Base-by-base conservation (phyloP, 2,888 invertebrate species). In the Mylabris sibirica region DNA sequence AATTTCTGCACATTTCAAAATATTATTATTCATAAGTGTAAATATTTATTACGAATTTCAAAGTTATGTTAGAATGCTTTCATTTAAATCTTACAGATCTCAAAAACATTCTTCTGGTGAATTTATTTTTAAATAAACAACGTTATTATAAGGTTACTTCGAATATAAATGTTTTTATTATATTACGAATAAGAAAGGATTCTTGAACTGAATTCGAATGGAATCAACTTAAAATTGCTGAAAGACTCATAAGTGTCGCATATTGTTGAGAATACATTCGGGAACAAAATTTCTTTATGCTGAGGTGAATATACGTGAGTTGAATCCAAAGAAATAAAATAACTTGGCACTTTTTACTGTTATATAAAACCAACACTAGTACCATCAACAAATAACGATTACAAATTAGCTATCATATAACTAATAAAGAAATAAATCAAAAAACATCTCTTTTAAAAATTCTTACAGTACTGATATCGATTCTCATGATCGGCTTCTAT, bases 251-350 rank as follows among this genome's bases (percentile, higher is more conserved):
- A 44, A 44, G 3, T 44, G 44, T 14, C n/a, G 9, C 35, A 35
- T 35, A 35, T 41, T n/a, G 41, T 41, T n/a, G 69, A 69, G 60
- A 64, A 61, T 69, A 60, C 69, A 69, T 64, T 64, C 24, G 69
- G 66, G 69, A 66, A 24, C 34, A 64, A 59, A 70, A 70, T 67
- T 64, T 70, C 67, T 63, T 65, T 62, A 17, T 64, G 65, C 65
- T 67, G 70, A 65, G 41, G 62, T 60, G 61, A 35, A 41, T 24
- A 6, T 53, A 70, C 69, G 69, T 70, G 69, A 67, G 64, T 35
- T 20, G 69, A 64, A 62, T 70, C 34, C 57, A 62, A 62, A n/a
- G n/a, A n/a, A n/a, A n/a, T n/a, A n/a, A 70, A 70, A 38, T 38
- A 35, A 35, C 11, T 35, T 35, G 35, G 9, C 35, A 35, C 35